These are phyloP conservation scores for Meandrusa payeni DNA, from an alignment of 2,888 invertebrate genomes.

Conservation along the genomic window DNA sequence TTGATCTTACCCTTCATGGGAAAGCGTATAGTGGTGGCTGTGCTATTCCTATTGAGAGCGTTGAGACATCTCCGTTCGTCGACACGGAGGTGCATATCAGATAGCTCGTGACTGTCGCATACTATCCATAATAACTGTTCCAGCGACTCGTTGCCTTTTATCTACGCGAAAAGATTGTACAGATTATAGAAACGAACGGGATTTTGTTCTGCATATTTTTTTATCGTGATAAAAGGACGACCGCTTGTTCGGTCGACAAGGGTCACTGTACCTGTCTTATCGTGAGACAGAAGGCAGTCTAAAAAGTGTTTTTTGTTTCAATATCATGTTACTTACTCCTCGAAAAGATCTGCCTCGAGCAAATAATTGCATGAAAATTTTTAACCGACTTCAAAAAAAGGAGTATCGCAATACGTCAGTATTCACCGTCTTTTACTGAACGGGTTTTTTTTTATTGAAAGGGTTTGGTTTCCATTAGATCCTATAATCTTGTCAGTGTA, in stretches of 20 bases:
- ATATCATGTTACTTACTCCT: slow-evolving; percentile 4
- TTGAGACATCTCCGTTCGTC: slow-evolving; percentile 87
- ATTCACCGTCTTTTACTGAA: too few species aligned
- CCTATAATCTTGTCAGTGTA: too few species aligned
- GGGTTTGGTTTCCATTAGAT: too few species aligned
- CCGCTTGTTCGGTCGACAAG: background rate
- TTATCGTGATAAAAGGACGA: slow-evolving; percentile 22
- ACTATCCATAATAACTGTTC: slow-evolving; percentile 78
- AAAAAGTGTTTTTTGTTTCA: slow-evolving; percentile 1
- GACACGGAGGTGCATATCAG: slow-evolving; percentile 84
- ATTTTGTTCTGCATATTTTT: slow-evolving; percentile 8
- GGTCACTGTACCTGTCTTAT: slow-evolving; percentile 13
- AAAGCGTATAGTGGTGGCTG: slow-evolving; percentile 81
- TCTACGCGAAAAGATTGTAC: slow-evolving; percentile 49
- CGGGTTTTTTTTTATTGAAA: too few species aligned
- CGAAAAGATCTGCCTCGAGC: background rate
- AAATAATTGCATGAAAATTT: too few species aligned
- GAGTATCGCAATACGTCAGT: too few species aligned
- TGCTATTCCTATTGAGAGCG: slow-evolving; percentile 83
- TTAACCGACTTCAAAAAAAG: too few species aligned
- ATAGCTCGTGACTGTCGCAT: slow-evolving; percentile 84
- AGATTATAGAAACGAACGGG: slow-evolving; percentile 20
- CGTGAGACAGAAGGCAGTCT: slow-evolving; percentile 2
- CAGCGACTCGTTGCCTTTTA: slow-evolving; percentile 80
- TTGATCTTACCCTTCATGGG: slow-evolving; percentile 86